phyloP scores from a whole-genome alignment of 2,888 invertebrate genomes.

The Lypha dubia region DNA sequence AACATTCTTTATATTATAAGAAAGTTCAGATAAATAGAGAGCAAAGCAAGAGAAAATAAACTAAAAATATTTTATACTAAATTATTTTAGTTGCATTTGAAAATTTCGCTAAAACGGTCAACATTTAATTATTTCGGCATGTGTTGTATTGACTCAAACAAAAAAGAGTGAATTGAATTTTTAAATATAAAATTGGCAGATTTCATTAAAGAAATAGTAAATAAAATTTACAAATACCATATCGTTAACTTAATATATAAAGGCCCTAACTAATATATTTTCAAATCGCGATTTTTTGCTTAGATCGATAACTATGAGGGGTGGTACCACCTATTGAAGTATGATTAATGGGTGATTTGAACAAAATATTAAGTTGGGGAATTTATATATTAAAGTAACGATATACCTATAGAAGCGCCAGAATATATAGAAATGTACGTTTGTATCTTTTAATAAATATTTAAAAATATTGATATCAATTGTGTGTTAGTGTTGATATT shows the following conservation, averaged over 20 bases:
- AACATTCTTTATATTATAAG: neutral
- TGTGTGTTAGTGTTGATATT: constrained; percentile 1
- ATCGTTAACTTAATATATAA: neutral
- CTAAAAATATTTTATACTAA: neutral
- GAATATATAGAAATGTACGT: neutral
- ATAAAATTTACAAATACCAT: constrained; percentile 25
- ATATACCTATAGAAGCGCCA: too few species aligned
- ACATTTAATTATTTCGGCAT: constrained; percentile 45
- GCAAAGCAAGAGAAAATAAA: neutral
- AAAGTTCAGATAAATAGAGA: neutral
- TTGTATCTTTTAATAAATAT: constrained; percentile 2
- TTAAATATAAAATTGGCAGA: constrained; percentile 48
- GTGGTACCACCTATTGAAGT: too few species aligned
- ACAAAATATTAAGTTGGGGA: too few species aligned
- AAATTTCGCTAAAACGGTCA: constrained; percentile 47
- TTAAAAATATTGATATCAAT: neutral
- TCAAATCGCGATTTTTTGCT: too few species aligned
- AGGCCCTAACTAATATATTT: neutral
- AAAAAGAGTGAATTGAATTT: constrained; percentile 57
- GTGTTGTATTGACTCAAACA: constrained; percentile 29
- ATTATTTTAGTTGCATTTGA: constrained; percentile 46
- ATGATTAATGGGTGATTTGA: too few species aligned
- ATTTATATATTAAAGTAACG: too few species aligned
- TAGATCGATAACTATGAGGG: too few species aligned
- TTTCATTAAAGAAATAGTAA: constrained; percentile 16